Percentiles rank a stretch among this genome's conserved stretches.
Conservation (phyloP, 2,888 invertebrate species). For the Polydrusus pterygomalis region DNA sequence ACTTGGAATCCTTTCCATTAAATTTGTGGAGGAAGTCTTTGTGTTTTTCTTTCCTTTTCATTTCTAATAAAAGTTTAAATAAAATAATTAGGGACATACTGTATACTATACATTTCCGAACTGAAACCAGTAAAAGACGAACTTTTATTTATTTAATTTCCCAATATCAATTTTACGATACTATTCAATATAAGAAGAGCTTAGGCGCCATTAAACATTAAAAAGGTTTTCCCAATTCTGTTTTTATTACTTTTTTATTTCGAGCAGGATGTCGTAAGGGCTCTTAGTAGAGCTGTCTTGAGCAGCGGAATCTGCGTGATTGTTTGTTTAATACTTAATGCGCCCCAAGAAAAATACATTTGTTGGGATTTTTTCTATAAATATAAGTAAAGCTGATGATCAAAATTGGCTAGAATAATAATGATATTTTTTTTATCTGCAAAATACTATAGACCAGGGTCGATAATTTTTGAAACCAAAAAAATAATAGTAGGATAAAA, state of each 20-base stretch:
- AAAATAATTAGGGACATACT: too few species aligned
- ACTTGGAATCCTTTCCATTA: too few species aligned
- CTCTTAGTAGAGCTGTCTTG: constrained; percentile 6
- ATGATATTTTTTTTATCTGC: neutral
- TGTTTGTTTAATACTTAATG: constrained; percentile 13
- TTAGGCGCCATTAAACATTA: constrained; percentile 3
- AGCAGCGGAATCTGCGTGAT: constrained; percentile 8
- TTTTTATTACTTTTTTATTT: constrained; percentile 26
- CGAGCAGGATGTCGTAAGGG: constrained; percentile 3
- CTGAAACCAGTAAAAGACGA: neutral
- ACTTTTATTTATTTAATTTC: neutral
- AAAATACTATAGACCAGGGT: too few species aligned
- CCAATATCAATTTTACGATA: constrained; percentile 9
- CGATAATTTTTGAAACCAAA: too few species aligned
- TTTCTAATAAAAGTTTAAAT: too few species aligned
- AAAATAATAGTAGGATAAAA: too few species aligned
- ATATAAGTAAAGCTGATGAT: neutral
- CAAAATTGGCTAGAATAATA: neutral
- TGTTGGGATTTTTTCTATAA: neutral
- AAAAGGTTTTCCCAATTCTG: constrained; percentile 21
- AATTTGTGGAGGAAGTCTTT: too few species aligned
- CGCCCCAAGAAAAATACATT: neutral
- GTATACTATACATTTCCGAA: too few species aligned
- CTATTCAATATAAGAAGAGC: neutral
- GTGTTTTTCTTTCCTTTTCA: too few species aligned